phyloP scores from a whole-genome alignment of 2,797 vertebrate species.

The Pogoniulus pusillus region DNA sequence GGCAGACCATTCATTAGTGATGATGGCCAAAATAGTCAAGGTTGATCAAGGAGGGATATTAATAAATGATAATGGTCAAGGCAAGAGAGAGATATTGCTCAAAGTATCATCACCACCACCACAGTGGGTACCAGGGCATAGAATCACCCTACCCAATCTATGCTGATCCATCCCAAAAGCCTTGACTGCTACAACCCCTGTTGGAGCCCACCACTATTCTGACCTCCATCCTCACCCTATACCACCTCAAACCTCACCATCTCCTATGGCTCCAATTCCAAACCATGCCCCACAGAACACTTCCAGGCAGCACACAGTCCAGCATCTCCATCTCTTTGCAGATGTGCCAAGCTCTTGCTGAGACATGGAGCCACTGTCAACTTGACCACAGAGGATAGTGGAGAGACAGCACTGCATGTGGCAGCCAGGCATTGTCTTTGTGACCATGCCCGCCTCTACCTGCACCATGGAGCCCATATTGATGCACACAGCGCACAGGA shows the following conservation, averaged over 20 bases:
- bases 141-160: background rate
- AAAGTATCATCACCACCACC: background rate
- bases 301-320: fast-evolving
- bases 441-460: constrained; percentile 74
- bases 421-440: constrained; percentile 72
- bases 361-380: constrained; percentile 70
- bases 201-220: background rate
- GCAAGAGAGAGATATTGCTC: background rate
- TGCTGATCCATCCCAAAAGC: background rate
- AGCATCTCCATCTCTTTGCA: background rate
- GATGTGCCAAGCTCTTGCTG: constrained; percentile 79
- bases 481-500: constrained; percentile 49
- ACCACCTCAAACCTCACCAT: fast-evolving
- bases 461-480: constrained; percentile 59
- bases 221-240: background rate
- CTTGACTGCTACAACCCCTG: fast-evolving
- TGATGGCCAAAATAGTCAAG: background rate
- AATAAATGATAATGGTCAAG: background rate
- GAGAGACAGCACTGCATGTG: constrained; percentile 76
- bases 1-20: no score
- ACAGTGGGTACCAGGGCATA: background rate
- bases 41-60: background rate
- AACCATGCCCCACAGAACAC: background rate
- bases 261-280: fast-evolving
- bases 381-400: constrained; percentile 40